These are phyloP conservation scores for Sebastes taczanowskii DNA, from an alignment of 2,797 vertebrate genomes.

Conservation along the genomic window DNA sequence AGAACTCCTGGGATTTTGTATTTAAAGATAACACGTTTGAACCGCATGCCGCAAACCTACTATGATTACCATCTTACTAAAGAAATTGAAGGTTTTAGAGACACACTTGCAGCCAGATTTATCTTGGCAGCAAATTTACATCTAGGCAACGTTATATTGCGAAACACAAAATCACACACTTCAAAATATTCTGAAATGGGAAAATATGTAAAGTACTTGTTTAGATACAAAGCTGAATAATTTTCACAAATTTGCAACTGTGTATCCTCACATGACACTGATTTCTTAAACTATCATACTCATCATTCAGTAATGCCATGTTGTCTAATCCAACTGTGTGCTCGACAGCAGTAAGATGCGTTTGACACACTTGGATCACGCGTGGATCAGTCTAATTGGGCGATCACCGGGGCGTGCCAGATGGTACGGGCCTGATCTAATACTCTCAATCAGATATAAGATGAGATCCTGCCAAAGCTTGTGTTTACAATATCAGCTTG, in stretches of 20 bases:
- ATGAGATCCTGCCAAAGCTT: conserved; percentile 51
- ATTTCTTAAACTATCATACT: background rate
- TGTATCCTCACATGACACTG: background rate
- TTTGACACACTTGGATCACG: conserved; percentile 42
- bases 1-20: conserved; percentile 1
- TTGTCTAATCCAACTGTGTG: conserved; percentile 38
- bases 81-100: conserved; percentile 23
- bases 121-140: conserved; percentile 33
- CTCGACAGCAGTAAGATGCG: conserved; percentile 25
- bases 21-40: conserved; percentile 38
- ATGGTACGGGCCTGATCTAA: conserved; percentile 62
- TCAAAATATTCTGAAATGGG: background rate
- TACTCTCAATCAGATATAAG: conserved; percentile 55
- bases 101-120: conserved; percentile 12
- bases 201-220: background rate
- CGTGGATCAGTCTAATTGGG: conserved; percentile 62
- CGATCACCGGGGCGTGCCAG: conserved; percentile 51
- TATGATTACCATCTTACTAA: conserved; percentile 48
- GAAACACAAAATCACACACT: background rate
- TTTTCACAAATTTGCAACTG: background rate
- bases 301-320: background rate
- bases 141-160: background rate
- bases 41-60: conserved; percentile 32
- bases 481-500: conserved; percentile 64
- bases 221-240: background rate